phyloP scores from a whole-genome alignment of 2,797 vertebrate species.

The Myotis findleyi region DNA sequence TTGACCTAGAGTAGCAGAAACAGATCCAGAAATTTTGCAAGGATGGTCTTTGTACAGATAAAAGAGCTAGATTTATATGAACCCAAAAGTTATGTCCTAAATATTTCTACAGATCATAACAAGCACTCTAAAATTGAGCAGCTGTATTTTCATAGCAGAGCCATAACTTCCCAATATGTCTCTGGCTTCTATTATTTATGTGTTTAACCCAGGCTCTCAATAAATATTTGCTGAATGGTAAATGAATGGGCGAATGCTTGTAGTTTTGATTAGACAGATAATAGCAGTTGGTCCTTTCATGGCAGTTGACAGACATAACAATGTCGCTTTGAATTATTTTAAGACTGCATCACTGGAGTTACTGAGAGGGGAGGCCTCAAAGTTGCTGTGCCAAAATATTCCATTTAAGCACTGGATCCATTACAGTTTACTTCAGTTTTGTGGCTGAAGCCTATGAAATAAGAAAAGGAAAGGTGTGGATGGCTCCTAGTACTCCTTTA shows the following conservation, averaged over 20 bases:
- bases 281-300: neutral
- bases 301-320: conserved; percentile 41
- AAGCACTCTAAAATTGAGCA: neutral
- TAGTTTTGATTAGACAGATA: neutral
- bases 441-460: neutral
- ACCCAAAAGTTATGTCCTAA: conserved; percentile 47
- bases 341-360: neutral
- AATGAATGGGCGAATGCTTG: neutral
- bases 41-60: conserved; percentile 23
- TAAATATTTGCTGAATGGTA: conserved; percentile 37
- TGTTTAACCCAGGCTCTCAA: neutral
- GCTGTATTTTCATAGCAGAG: neutral
- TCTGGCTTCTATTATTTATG: neutral
- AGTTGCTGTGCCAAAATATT: neutral
- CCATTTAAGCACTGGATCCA: neutral
- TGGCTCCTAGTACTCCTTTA: neutral
- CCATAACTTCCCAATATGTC: neutral
- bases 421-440: neutral
- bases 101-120: conserved; percentile 34
- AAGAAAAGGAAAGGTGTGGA: too few species aligned
- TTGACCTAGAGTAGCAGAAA: neutral
- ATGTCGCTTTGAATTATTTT: neutral
- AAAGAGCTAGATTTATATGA: conserved; percentile 53
- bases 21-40: conserved; percentile 16
- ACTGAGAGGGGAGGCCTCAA: neutral